Evolutionary conservation across 2,113 vertebrate species (phyloP).

Genomic region (Syngnathoides biaculeatus): DNA sequence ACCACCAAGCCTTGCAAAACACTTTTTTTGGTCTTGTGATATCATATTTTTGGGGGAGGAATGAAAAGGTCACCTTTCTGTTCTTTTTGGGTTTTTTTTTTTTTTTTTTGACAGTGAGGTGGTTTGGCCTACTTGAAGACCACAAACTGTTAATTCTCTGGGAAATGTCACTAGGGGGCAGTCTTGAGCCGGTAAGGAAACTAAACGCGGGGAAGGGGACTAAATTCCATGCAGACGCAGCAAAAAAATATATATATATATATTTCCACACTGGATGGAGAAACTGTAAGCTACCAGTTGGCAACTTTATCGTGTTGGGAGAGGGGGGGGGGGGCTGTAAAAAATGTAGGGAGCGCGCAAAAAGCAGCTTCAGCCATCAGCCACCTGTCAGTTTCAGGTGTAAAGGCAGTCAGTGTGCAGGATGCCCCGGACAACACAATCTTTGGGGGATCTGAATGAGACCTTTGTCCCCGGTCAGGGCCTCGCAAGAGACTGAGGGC

Average conservation of each 20-base stretch:
- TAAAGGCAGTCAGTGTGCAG: conserved; percentile 19
- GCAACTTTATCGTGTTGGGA: neutral
- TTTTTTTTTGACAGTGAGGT: conserved; percentile 47
- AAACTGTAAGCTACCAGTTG: conserved; percentile 2
- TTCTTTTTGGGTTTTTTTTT: conserved; percentile 48
- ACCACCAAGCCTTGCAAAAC: no score
- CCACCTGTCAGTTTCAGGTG: conserved; percentile 26
- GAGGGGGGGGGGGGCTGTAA: no score
- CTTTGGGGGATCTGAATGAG: conserved; percentile 44
- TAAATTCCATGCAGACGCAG: conserved; percentile 11
- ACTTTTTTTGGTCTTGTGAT: neutral
- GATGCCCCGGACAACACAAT: conserved; percentile 1
- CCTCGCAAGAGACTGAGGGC: conserved; percentile 47
- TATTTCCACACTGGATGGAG: conserved; percentile 4
- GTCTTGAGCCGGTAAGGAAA: conserved; percentile 69
- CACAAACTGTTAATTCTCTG: neutral
- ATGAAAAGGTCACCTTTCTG: conserved; percentile 3
- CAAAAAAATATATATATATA: no score
- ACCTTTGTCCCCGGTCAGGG: conserved; percentile 42
- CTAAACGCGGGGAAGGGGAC: neutral
- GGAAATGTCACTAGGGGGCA: conserved; percentile 65
- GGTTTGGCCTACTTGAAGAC: conserved; percentile 48
- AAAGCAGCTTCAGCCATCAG: neutral
- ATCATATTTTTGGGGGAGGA: neutral
- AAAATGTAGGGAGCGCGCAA: neutral